phyloP scores from a whole-genome alignment of 1,140 invertebrate genomes.

The Vanessa tameamea region DNA sequence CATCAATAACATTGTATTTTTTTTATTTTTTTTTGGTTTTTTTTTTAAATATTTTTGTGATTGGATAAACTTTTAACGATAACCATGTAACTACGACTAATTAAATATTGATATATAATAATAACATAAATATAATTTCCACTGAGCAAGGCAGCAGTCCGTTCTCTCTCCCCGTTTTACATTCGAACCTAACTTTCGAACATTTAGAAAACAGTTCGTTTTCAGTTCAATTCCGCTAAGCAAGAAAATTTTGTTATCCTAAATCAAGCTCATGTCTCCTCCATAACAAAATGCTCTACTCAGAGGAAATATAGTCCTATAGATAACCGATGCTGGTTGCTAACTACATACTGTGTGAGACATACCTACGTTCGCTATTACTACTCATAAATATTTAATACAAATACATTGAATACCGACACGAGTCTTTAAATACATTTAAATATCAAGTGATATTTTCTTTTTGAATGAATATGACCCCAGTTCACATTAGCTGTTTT shows the following conservation, averaged over 20 bases:
- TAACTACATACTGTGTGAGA: constrained; percentile 1
- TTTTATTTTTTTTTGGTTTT: not conserved
- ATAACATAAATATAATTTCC: constrained; percentile 18
- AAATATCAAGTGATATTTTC: constrained; percentile 1
- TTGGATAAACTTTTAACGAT: not conserved
- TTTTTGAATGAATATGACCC: constrained; percentile 24
- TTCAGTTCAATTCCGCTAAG: not conserved
- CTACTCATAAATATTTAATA: not conserved
- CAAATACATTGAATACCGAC: too few species aligned
- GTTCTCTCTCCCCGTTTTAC: constrained; percentile 22
- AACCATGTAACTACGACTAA: constrained; percentile 16
- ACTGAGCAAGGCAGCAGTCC: constrained; percentile 33
- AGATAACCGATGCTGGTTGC: not conserved
- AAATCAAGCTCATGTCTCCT: constrained; percentile 20
- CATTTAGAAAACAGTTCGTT: not conserved
- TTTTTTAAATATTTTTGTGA: not conserved
- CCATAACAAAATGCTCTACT: constrained; percentile 26
- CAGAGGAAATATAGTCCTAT: constrained; percentile 15
- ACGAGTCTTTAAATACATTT: not conserved
- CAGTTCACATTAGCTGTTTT: constrained; percentile 12
- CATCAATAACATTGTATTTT: constrained; percentile 9
- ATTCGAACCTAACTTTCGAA: not conserved
- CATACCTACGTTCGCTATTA: not conserved
- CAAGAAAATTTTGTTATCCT: constrained; percentile 5
- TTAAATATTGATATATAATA: constrained; percentile 7